Evolutionary conservation across 2,797 vertebrate genomes (phyloP), one percentile per base, ranked within the genome.

Genomic region (Pseudopleuronectes americanus): DNA sequence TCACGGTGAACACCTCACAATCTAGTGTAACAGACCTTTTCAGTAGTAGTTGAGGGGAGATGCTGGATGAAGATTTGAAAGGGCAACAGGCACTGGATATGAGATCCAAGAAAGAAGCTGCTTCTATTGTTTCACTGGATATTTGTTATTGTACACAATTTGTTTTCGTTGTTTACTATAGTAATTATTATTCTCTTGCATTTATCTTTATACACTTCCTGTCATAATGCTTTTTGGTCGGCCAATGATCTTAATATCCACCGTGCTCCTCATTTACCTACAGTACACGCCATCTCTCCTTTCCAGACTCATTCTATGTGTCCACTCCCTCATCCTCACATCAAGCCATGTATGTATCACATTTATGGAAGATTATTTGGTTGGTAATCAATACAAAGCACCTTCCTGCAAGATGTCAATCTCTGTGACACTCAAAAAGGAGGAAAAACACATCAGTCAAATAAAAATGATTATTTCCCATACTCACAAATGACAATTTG

Each of bases 1-100:
- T 55, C 33, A 68, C 57, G 59, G 59, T 80, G 59, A 83, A 70
- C 51, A 55, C 41, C 51, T 14, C 1, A 48, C 67, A 67, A 57
- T 75, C 7, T 3, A 64, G 43, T 70, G 52, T 33, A 60, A 49
- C 45, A 38, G 28, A 83, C 28, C n/a, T 49, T 38, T 6, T 16
- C 41, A 43, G 19, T 19, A 38, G 68, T 33, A 26, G 62, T 10
- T 52, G 60, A 62, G 24, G 4, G 16, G 53, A 53, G 55, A 28
- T 16, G 52, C 19, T 49, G 22, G 28, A 64, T 60, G 45, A 64
- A 59, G 55, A 48, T 0, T 5, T 23, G 57, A 12, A 61, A 24
- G 3, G 45, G 26, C 56, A 55, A 24, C n/a, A 28, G 38, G 36
- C 4, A 23, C 36, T 53, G 23, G 43, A 48, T 53, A 21, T 55